Evolutionary conservation across 2,797 vertebrate genomes (phyloP).

Genomic region (Hemibagrus guttatus): DNA sequence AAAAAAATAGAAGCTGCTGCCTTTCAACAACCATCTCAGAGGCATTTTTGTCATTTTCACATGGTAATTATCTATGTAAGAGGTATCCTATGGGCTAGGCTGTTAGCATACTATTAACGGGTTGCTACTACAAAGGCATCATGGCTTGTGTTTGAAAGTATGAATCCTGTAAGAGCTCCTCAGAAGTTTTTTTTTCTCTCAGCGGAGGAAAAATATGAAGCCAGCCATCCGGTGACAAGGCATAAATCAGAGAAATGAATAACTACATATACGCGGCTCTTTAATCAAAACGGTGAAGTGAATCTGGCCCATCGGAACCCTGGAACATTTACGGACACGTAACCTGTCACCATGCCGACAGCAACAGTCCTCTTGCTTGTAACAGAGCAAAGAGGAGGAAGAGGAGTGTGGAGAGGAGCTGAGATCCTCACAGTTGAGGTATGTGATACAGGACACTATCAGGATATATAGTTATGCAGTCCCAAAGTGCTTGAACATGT

Average conservation of each 20-base stretch:
- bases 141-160: conserved; percentile 23
- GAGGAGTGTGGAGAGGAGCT: conserved; percentile 22
- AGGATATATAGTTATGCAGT: background rate
- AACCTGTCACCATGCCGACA: conserved; percentile 20
- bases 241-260: conserved; percentile 56
- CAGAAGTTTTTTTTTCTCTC: conserved; percentile 37
- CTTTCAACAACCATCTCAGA: conserved; percentile 25
- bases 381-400: too few species aligned
- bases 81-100: conserved; percentile 13
- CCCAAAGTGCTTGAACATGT: conserved; percentile 1
- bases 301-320: conserved; percentile 37
- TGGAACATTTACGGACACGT: conserved; percentile 45
- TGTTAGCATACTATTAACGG: conserved; percentile 40
- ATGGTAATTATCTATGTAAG: conserved; percentile 23
- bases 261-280: conserved; percentile 44
- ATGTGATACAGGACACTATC: background rate
- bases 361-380: conserved; percentile 18
- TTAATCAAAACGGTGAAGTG: conserved; percentile 52
- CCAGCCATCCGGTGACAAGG: conserved; percentile 30
- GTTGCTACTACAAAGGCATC: conserved; percentile 31
- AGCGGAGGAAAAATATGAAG: conserved; percentile 42
- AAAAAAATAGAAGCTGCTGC: conserved; percentile 16
- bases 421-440: background rate
- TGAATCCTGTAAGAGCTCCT: conserved; percentile 28
- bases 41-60: conserved; percentile 31